These are phyloP conservation scores for Pteropus rufus DNA, from an alignment of 2,797 vertebrate species.

Conservation along the genomic window DNA sequence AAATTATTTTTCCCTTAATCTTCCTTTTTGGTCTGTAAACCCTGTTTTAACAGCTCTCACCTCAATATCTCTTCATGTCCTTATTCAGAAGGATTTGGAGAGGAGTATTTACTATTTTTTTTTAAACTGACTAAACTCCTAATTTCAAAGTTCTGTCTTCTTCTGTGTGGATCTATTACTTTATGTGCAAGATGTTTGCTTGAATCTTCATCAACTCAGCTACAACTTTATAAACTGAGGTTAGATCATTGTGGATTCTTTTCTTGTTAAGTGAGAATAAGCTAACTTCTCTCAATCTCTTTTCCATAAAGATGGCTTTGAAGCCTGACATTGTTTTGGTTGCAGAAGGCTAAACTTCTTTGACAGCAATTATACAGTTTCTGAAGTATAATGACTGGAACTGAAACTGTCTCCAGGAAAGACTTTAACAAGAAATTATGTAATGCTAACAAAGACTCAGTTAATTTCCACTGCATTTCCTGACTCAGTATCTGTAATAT, in stretches of 20 bases:
- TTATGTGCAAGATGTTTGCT: background rate
- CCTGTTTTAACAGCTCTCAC: background rate
- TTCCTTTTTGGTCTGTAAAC: background rate
- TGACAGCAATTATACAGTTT: slow-evolving; percentile 41
- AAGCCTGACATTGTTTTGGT: slow-evolving; percentile 21
- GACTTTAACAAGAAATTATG: background rate
- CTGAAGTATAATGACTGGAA: background rate
- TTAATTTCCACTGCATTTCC: slow-evolving; percentile 8
- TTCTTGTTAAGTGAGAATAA: slow-evolving; percentile 33
- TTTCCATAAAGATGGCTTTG: slow-evolving; percentile 45
- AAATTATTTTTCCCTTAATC: background rate
- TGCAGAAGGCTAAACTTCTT: slow-evolving; percentile 42
- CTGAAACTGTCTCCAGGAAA: background rate
- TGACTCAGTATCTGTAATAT: background rate
- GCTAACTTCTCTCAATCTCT: slow-evolving; percentile 2
- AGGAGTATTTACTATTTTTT: slow-evolving; percentile 41
- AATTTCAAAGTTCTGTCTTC: slow-evolving; percentile 47
- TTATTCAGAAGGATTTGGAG: background rate
- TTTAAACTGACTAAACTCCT: background rate
- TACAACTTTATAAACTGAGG: slow-evolving; percentile 50
- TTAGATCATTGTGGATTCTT: slow-evolving; percentile 43
- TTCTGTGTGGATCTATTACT: slow-evolving; percentile 9
- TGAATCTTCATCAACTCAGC: slow-evolving; percentile 45
- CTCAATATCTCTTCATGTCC: background rate
- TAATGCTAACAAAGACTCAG: background rate